Conservation (phyloP, 2,113 vertebrate species). For the Onychorhynchus coronatus region DNA sequence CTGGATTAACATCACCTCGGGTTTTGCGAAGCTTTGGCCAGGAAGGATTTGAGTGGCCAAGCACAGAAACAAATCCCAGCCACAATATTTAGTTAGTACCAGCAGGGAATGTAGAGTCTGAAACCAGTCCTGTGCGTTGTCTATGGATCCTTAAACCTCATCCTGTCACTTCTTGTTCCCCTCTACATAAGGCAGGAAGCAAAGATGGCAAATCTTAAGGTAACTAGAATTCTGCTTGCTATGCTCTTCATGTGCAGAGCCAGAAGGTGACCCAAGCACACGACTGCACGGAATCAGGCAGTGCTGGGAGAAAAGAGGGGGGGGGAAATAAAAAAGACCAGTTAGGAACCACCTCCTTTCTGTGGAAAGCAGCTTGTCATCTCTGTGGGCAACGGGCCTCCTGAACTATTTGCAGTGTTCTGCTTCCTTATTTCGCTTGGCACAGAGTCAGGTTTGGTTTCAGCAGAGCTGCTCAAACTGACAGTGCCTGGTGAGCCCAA, state of each 20-base stretch:
- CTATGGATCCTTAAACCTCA: neutral
- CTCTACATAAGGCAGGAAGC: neutral
- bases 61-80: neutral
- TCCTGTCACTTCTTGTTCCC: neutral
- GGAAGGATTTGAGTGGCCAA: neutral
- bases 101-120: neutral
- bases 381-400: neutral
- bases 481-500: neutral
- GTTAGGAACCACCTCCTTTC: neutral
- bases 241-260: neutral
- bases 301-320: neutral
- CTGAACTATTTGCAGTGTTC: conserved; percentile 9
- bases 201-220: neutral
- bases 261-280: neutral
- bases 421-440: conserved; percentile 62
- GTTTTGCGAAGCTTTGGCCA: neutral
- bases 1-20: neutral
- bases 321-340: neutral
- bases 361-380: neutral
- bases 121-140: neutral
- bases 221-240: neutral
- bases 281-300: accelerated
- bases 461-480: conserved; percentile 20
- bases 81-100: neutral
- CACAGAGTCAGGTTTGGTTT: conserved; percentile 50